phyloP scores from a whole-genome alignment of 2,888 invertebrate genomes.

The Monochamus alternatus region DNA sequence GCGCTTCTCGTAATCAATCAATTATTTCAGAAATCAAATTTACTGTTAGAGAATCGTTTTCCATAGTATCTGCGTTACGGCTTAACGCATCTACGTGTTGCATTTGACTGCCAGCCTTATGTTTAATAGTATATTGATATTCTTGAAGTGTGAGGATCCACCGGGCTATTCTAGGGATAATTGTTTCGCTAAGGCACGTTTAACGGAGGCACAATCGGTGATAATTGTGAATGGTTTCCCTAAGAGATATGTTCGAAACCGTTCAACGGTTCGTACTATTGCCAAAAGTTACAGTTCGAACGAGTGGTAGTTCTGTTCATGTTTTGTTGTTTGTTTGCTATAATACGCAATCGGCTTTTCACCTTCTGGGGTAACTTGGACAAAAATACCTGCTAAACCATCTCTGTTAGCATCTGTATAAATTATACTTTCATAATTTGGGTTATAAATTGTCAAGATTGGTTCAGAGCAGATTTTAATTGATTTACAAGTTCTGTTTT shows the following conservation, averaged over 20 bases:
- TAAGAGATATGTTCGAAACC: too few relatives aligned
- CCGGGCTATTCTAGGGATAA: too few relatives aligned
- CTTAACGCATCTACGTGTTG: too few relatives aligned
- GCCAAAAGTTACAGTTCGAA: conserved; percentile 58
- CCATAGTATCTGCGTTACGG: too few relatives aligned
- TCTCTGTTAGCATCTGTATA: conserved; percentile 54
- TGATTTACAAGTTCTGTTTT: conserved; percentile 34
- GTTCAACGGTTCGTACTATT: too few relatives aligned
- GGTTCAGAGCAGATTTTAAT: conserved; percentile 41
- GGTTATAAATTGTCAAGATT: conserved; percentile 48
- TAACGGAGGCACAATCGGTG: too few relatives aligned
- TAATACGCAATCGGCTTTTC: conserved; percentile 50
- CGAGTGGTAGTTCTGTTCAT: conserved; percentile 55
- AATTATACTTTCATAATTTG: conserved; percentile 46
- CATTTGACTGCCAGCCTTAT: too few relatives aligned
- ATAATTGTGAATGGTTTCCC: too few relatives aligned
- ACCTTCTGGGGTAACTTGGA: conserved; percentile 42
- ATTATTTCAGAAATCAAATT: too few relatives aligned
- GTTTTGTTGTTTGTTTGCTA: conserved; percentile 49
- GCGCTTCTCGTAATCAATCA: conserved; percentile 18
- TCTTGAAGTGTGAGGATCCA: too few relatives aligned
- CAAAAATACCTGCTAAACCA: conserved; percentile 51
- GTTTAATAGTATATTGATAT: too few relatives aligned
- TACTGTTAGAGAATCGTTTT: too few relatives aligned
- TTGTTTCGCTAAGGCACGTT: conserved; percentile 19